Percentiles rank a stretch among this genome's conserved stretches.
Evolutionary conservation across 2,113 vertebrate species (phyloP).

Genomic region (Elgaria multicarinata): DNA sequence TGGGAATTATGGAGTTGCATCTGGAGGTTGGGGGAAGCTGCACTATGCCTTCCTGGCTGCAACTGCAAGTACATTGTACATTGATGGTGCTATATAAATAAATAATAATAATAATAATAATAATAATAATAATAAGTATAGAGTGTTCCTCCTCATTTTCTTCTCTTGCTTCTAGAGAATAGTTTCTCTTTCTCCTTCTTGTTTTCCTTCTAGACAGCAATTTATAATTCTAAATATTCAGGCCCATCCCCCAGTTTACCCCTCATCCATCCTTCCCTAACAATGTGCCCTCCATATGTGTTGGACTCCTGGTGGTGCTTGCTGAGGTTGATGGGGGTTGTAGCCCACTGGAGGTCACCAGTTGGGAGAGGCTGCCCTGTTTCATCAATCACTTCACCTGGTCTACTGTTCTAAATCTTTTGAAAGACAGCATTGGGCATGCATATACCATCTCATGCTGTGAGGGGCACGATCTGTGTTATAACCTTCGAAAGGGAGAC

Average conservation of each 20-base stretch:
- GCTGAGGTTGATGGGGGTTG: not conserved
- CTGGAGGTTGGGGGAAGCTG: too few species aligned
- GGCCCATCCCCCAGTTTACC: not conserved
- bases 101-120: too few species aligned
- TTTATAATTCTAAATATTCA: not conserved
- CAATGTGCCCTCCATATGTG: not conserved
- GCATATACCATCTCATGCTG: not conserved
- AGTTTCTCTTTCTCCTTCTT: not conserved
- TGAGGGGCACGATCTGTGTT: too few species aligned
- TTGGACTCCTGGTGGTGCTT: not conserved
- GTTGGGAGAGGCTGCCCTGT: not conserved
- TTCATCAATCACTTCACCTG: not conserved
- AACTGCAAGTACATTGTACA: too few species aligned
- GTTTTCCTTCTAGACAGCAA: not conserved
- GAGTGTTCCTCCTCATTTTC: not conserved
- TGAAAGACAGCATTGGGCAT: not conserved
- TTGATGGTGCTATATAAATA: too few species aligned
- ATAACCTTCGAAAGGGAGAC: not conserved
- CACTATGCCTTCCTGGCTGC: not conserved
- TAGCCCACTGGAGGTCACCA: not conserved
- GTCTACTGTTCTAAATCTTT: not conserved
- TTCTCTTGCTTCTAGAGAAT: not conserved
- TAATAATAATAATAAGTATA: too few species aligned
- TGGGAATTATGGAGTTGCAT: too few species aligned
- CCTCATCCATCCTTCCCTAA: not conserved